These are phyloP conservation scores for Paraplagusia blochii DNA, from an alignment of 2,113 vertebrate genomes.

Conservation along the genomic window DNA sequence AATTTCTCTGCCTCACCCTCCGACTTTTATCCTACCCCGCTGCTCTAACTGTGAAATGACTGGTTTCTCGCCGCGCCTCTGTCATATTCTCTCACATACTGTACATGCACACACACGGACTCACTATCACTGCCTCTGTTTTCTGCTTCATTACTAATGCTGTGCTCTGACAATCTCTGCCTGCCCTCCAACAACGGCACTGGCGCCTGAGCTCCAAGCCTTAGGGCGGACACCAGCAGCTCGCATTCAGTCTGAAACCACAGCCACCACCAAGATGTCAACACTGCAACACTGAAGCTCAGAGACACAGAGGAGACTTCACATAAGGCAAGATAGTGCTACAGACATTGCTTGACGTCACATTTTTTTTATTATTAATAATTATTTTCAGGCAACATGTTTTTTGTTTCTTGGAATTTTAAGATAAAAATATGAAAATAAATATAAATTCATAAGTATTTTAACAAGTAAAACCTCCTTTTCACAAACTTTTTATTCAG, in stretches of 20 bases:
- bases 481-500: too few relatives aligned
- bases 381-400: too few relatives aligned
- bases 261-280: slow-evolving; percentile 29
- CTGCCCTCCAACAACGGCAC: slow-evolving; percentile 32
- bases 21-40: too few relatives aligned
- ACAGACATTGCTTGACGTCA: too few relatives aligned
- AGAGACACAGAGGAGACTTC: too few relatives aligned
- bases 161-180: slow-evolving; percentile 42
- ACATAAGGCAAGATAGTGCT: too few relatives aligned
- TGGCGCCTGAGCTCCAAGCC: slow-evolving; percentile 32
- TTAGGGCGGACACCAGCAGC: slow-evolving; percentile 44
- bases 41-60: slow-evolving; percentile 26
- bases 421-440: too few relatives aligned
- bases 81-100: slow-evolving; percentile 27
- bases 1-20: too few relatives aligned
- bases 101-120: slow-evolving; percentile 36
- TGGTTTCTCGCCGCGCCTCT: slow-evolving; percentile 34
- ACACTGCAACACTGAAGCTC: neutral
- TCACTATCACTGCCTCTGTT: slow-evolving; percentile 17
- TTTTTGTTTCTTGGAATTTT: too few relatives aligned
- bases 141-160: slow-evolving; percentile 36
- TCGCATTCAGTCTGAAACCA: slow-evolving; percentile 31
- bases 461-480: too few relatives aligned
- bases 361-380: too few relatives aligned
- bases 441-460: too few relatives aligned